Base-by-base conservation (phyloP, 2,888 invertebrate species). In the Chrysodeixis includens region DNA sequence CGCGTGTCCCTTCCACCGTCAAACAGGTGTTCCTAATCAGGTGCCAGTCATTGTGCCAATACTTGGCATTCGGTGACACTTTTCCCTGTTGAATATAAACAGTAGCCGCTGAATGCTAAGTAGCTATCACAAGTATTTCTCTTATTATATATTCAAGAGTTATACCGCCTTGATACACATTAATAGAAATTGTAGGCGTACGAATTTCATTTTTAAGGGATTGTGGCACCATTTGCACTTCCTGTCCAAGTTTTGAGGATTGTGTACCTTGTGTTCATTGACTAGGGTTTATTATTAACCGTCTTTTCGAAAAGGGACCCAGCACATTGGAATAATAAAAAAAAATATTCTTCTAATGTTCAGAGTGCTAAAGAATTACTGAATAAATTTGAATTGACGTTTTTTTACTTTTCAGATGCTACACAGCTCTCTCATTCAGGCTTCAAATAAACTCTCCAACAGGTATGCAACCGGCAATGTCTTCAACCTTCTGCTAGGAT, bases 401-500 rank as follows among this genome's bases (percentile, higher is more conserved):
- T 32, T 32, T 10, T 40, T 54, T 49, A 9, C 0, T 32, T 81
- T 78, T 35, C 61, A 80, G 80, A 5, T 77, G 40, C 20, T 69
- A 26, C 49, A 51, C 20, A 55, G 8, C 51, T 53, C 30, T 14
- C 18, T 51, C 52, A 49, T 52, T 7, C 5, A 54, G 20, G 18
- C 52, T 20, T 30, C 58, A 16, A 1, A 8, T 1, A 49, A 18
- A 18, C 12, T 46, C 55, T 35, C n/a, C 16, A 35, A 26, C 6
- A 66, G 72, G 57, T 59, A 1, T 10, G 77, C 78, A 49, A 74
- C 76, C 54, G 76, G 30, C 54, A 86, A 89, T 14, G 88, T 92
- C 4, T 93, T 93, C 59, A 86, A 90, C 32, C 78, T 89, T 0
- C 71, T 93, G 44, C 74, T 93, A 0, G 88, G 87, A 26, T 79